Conservation (phyloP, 37 sponge, comb jelly and placozoan species). For the Halichondria panicea region DNA sequence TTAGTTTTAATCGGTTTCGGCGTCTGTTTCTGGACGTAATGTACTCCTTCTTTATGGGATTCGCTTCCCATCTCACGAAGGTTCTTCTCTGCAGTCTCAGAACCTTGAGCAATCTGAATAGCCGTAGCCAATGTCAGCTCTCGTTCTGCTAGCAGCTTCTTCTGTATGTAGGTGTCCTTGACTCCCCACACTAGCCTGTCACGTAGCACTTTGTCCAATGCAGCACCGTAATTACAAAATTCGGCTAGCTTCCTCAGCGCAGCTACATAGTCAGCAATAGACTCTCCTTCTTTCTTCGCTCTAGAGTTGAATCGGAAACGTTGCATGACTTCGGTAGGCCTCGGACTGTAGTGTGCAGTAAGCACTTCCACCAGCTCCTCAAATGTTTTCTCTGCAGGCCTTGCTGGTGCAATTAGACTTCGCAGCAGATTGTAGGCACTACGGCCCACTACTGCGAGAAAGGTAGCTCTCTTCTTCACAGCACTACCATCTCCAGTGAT, state of each 20-base stretch:
- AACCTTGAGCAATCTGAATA: conserved; percentile 3
- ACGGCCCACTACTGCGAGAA: conserved; percentile 4
- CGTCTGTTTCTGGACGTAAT: too few species aligned
- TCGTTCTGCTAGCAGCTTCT: conserved; percentile 4
- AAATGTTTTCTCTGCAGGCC: conserved; percentile 39
- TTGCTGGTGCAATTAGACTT: conserved; percentile 7
- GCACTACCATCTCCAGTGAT: neutral
- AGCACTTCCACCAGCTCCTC: conserved; percentile 12
- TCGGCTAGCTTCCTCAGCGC: conserved; percentile 20
- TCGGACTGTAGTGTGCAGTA: conserved; percentile 26
- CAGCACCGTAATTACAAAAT: conserved; percentile 22
- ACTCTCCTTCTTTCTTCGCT: conserved; percentile 22
- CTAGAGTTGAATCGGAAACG: conserved; percentile 34
- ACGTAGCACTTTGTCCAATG: conserved; percentile 26
- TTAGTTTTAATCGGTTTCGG: too few species aligned
- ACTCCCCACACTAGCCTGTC: conserved; percentile 47
- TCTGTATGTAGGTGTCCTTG: conserved; percentile 5
- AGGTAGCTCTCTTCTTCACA: neutral
- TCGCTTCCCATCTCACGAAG: conserved; percentile 2
- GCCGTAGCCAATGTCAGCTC: conserved; percentile 24
- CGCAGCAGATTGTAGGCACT: conserved; percentile 7
- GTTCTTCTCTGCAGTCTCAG: conserved; percentile 32
- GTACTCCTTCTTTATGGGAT: too few species aligned
- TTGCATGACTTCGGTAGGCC: conserved; percentile 16
- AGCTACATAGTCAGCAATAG: conserved; percentile 29